Evolutionary conservation across 1,140 invertebrate genomes (phyloP).

Genomic region (Drosophila kikkawai): DNA sequence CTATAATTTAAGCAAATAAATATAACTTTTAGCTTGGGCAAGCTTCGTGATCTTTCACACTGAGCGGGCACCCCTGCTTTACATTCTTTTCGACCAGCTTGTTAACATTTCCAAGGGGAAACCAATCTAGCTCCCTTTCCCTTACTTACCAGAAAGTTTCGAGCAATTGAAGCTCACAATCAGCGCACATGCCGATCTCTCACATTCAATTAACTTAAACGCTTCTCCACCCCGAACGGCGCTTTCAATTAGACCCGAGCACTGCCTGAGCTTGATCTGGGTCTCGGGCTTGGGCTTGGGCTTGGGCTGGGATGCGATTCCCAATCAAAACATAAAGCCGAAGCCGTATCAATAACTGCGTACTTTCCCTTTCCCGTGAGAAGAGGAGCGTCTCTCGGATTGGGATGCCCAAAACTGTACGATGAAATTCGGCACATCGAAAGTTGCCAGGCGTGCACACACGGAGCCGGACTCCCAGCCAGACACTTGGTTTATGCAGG

Average conservation of each 20-base stretch:
- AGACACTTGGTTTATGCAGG: slow-evolving; percentile 6
- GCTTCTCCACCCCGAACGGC: slow-evolving; percentile 56
- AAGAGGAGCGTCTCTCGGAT: slow-evolving; percentile 24
- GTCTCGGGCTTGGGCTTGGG: not conserved
- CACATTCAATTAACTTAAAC: slow-evolving; percentile 68
- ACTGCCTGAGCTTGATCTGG: slow-evolving; percentile 17
- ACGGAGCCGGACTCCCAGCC: slow-evolving; percentile 8
- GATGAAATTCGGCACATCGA: slow-evolving; percentile 81
- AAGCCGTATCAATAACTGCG: slow-evolving; percentile 75
- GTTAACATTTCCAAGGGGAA: not conserved
- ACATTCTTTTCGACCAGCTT: not conserved
- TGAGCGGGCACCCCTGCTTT: not conserved
- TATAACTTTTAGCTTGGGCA: too few relatives aligned
- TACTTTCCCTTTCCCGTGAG: slow-evolving; percentile 79
- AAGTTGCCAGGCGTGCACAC: slow-evolving; percentile 60
- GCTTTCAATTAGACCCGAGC: slow-evolving; percentile 68
- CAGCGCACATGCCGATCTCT: slow-evolving; percentile 36
- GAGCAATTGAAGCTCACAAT: slow-evolving; percentile 9
- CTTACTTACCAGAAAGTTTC: not conserved
- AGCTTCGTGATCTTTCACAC: not conserved
- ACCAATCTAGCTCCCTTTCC: slow-evolving; percentile 1
- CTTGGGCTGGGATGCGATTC: slow-evolving; percentile 15
- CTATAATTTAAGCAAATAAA: not conserved
- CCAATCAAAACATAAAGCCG: slow-evolving; percentile 48
- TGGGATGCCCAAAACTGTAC: slow-evolving; percentile 64